Evolutionary conservation across 2,888 invertebrate species (phyloP).

Genomic region (Leptinotarsa peninsularis): DNA sequence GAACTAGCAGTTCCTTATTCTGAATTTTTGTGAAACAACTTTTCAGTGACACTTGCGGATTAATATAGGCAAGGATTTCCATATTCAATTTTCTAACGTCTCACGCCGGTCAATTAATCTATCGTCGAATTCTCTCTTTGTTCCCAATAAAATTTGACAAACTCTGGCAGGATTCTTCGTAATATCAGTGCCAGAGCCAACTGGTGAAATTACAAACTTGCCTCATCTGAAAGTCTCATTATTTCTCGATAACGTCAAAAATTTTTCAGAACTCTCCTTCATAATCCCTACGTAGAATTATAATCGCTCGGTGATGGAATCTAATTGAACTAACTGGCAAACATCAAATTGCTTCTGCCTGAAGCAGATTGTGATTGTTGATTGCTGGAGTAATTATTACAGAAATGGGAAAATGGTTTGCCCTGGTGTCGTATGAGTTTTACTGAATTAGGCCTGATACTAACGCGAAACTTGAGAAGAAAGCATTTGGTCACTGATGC

Average conservation of each 20-base stretch:
- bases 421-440: not conserved
- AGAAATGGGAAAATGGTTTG: not conserved
- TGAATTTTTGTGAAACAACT: not conserved
- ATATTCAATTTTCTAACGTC: too few species aligned
- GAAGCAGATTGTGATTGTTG: constrained; percentile 12
- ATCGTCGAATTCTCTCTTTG: not conserved
- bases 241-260: constrained; percentile 9
- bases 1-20: not conserved
- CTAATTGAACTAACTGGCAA: constrained; percentile 12
- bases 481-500: too few species aligned
- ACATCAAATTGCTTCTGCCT: constrained; percentile 13
- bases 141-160: not conserved
- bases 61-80: not conserved
- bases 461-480: too few species aligned
- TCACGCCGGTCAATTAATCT: not conserved
- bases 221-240: constrained; percentile 7
- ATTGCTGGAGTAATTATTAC: constrained; percentile 7
- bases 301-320: constrained; percentile 11
- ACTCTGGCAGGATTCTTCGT: not conserved
- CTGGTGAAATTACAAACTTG: constrained; percentile 10
- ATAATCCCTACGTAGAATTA: constrained; percentile 7
- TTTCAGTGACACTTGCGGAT: not conserved
- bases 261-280: constrained; percentile 9
- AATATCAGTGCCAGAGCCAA: constrained; percentile 12
- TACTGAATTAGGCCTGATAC: not conserved